A percentile compares a stretch with the other conserved stretches of the same genome.
phyloP scores from a whole-genome alignment of 2,113 vertebrate species.

The Eleginops maclovinus region DNA sequence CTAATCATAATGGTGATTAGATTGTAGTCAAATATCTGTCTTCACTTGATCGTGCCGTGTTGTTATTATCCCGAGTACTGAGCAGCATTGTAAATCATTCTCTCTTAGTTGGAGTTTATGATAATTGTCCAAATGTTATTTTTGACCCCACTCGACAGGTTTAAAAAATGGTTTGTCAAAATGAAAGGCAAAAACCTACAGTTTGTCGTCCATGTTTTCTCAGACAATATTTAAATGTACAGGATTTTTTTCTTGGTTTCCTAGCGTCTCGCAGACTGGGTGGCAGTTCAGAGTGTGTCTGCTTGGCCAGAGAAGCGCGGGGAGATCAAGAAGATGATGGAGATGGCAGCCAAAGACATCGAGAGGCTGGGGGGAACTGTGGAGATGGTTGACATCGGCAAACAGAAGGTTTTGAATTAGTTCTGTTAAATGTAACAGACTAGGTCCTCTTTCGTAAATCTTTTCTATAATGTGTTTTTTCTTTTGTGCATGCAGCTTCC shows the following conservation, averaged over 20 bases:
- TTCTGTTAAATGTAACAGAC: neutral
- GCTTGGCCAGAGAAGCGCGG: slow-evolving; percentile 94
- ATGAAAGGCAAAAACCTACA: neutral
- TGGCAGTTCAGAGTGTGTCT: slow-evolving; percentile 94
- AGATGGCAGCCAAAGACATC: slow-evolving; percentile 91
- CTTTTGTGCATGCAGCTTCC: slow-evolving; percentile 82
- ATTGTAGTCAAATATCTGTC: neutral
- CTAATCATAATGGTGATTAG: neutral
- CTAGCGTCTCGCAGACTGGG: slow-evolving; percentile 93
- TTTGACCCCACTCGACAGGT: neutral
- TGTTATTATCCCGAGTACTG: neutral
- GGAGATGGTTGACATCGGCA: slow-evolving; percentile 91
- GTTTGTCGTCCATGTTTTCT: neutral
- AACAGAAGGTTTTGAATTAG: slow-evolving; percentile 81
- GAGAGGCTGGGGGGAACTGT: slow-evolving; percentile 89
- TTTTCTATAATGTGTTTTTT: neutral
- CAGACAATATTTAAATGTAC: neutral
- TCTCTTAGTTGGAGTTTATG: neutral
- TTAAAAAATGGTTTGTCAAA: neutral
- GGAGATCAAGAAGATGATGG: slow-evolving; percentile 93
- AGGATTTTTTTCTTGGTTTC: neutral
- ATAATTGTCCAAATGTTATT: neutral
- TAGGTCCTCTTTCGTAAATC: neutral
- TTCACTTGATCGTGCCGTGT: neutral
- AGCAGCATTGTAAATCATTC: neutral